Evolutionary conservation across 2,888 invertebrate genomes (phyloP), one percentile per base, ranked within the genome.

Genomic region (Agrochola lota): DNA sequence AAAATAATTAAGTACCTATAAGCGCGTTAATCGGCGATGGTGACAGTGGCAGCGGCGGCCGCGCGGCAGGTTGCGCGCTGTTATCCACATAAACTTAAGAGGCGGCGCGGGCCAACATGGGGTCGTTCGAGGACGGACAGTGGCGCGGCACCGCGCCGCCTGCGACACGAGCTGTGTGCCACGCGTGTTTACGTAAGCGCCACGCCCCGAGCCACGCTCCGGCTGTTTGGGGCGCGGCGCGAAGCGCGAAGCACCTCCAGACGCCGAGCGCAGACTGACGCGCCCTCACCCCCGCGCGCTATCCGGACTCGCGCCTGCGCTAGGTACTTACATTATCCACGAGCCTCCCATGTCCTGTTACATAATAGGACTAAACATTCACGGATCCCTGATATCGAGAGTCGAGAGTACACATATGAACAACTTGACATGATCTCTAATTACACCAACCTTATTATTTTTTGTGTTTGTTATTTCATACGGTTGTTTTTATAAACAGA

Each of bases 111-210:
- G 94, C 94, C 95, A 94, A 92, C 95, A 96, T 96, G 94, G 92
- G 94, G 94, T 95, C 94, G 94, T 91, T 93, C 93, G 92, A 88
- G 95, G 96, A 96, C 96, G 96, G 96, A 95, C 93, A 93, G 93
- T 94, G 94, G 93, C 92, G 94, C 94, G 94, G 95, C 94, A 87
- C 93, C 94, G 94, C 94, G 94, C 94, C 95, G 94, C 95, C 94
- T 91, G 93, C 90, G 91, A 91, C 92, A 90, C 91, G 91, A 91
- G 90, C 91, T 90, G 89, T 90, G 90, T 85, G 91, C 91, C 94
- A 94, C 95, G 95, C 96, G 95, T 96, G 96, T 96, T 96, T 96
- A 96, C 95, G 96, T 96, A 96, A 96, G 96, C 96, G 96, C 96
- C 96, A 96, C 96, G 96, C 96, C 96, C 96, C 96, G 96, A 95